Base-by-base conservation (phyloP, 2,797 vertebrate species). In the Phoebastria nigripes region DNA sequence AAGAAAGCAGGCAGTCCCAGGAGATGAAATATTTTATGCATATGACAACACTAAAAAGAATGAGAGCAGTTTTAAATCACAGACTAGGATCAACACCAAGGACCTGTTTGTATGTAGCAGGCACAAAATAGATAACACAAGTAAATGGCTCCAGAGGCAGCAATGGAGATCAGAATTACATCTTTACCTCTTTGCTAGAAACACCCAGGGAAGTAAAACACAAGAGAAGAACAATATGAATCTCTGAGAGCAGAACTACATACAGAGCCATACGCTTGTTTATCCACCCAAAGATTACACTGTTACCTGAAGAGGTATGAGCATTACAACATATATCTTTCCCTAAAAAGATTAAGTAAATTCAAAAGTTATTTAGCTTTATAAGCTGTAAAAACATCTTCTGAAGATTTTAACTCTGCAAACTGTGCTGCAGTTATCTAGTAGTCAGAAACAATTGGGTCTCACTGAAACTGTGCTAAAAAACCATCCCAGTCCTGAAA, bases 21-120 rank as follows among this genome's bases (percentile, higher is more conserved):
- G 79, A 76, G 54, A 84, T 44, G 33, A 87, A 91, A 82, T 92
- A 81, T 52, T 89, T 78, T 33, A 82, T 56, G 56, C 41, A 33
- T 77, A 71, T 80, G 76, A 71, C 84, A 93, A 92, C 89, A 73
- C 49, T 87, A 66, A 79, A 89, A 95, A 46, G 54, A 92, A 82
- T 33, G 19, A 76, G 46, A 79, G 24, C 20, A 54, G 67, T 58
- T 94, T 82, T 91, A 94, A 92, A 91, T 89, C 71, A 84, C 41
- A 73, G 71, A 19, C 35, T 70, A 52, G 42, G 26, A 87, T 69
- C n/a, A 94, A 74, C 31, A 52, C 8, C 71, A 95, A 94, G 89
- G 83, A 76, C 62, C 10, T 12, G 47, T 70, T 82, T 82, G 55
- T 37, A 29, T 62, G 31, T 35, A 66, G 58, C 5, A 0, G 24